These are phyloP conservation scores for Hiodon alosoides DNA, from an alignment of 2,113 vertebrate genomes.

Conservation along the genomic window DNA sequence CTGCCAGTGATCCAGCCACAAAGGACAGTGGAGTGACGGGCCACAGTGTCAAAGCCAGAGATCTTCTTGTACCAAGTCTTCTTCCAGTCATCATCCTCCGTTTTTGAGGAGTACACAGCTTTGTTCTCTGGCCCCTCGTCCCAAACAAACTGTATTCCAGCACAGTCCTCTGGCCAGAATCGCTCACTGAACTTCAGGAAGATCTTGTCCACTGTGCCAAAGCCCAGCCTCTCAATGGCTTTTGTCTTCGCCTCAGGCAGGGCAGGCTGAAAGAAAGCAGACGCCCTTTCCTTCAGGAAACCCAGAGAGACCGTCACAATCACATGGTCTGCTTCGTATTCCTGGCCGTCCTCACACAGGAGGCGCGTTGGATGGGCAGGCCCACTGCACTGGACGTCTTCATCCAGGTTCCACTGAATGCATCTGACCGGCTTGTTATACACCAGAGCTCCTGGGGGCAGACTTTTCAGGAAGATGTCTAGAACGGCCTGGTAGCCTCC, in stretches of 20 bases:
- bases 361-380: conserved; percentile 27
- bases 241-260: conserved; percentile 38
- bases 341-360: conserved; percentile 38
- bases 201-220: conserved; percentile 51
- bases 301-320: conserved; percentile 44
- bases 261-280: conserved; percentile 40
- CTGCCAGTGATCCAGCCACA: conserved; percentile 52
- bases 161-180: conserved; percentile 51
- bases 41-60: conserved; percentile 49
- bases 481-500: conserved; percentile 45
- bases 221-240: conserved; percentile 45
- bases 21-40: conserved; percentile 44
- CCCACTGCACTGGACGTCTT: neutral
- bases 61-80: conserved; percentile 52
- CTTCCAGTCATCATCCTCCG: conserved; percentile 32
- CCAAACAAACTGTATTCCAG: conserved; percentile 48
- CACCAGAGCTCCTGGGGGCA: conserved; percentile 33
- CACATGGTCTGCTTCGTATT: conserved; percentile 43
- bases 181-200: conserved; percentile 43
- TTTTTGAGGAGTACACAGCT: conserved; percentile 20
- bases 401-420: conserved; percentile 32
- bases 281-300: conserved; percentile 37
- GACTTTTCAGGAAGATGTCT: conserved; percentile 34
- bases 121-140: conserved; percentile 43
- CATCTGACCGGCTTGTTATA: conserved; percentile 29